Evolutionary conservation across 30 jellyfish, hydroid and myxozoan genomes (phyloP), one percentile per base, ranked within the genome.

Genomic region (Aurelia coerulea): DNA sequence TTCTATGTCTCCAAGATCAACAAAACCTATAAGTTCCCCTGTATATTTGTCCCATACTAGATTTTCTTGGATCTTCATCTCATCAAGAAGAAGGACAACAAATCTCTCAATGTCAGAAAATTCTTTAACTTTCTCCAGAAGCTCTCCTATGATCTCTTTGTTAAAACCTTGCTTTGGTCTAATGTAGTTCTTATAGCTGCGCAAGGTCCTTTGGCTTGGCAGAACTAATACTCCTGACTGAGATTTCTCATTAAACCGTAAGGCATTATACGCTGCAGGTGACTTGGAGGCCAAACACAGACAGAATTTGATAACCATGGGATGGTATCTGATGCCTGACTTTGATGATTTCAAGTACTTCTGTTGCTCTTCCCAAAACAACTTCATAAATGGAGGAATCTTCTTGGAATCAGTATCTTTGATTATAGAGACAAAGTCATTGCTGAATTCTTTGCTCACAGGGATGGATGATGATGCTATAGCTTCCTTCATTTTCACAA

Each of bases 21-120:
- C 92, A 79, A 51, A 77, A 52, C 97, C 95, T 29, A 92, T 92
- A 42, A 87, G 88, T 23, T 92, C 95, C 29, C 95, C 95, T 10
- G 98, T 67, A 73, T 92, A 93, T 67, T 92, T 92, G 78, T 87
- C 95, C 98, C 96, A 87, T 15, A 86, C 98, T 54, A 92, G 60
- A 54, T 76, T 80, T 35, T 92, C 92, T 66, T 92, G 91, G 37
- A 86, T 65, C 65, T 81, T 86, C 98, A 92, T 92, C 65, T 87
- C 95, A 60, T 92, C 98, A 72, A 87, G 60, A 35, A 81, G 49
- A 53, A 86, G 72, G 74, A 65, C 85, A 35, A 86, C 78, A 68
- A 15, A 86, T 18, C 80, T 50, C 62, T 91, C 90, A 15, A 33
- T 58, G 4, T 33, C 90, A 34, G 82, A 58, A 79, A 91, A 84